Percentiles rank a stretch among this genome's conserved stretches.
These are phyloP conservation scores for Himalopsyche japonica DNA, from an alignment of 2,888 invertebrate species.

Conservation along the genomic window DNA sequence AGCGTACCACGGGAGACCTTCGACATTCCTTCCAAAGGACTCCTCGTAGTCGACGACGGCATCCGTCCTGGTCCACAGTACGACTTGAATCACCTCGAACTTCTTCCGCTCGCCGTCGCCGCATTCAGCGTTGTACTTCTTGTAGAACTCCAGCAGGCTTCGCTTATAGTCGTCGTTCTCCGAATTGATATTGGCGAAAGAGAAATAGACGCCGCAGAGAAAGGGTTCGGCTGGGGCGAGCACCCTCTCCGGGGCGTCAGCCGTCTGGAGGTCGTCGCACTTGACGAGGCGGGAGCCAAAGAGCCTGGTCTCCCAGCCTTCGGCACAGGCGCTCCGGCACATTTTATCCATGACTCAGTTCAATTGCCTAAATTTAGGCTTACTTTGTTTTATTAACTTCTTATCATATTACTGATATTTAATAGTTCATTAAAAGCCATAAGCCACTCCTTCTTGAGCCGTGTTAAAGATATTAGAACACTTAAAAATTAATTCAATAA, in stretches of 20 bases:
- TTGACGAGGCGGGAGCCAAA: conserved; percentile 62
- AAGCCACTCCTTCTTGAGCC: no score
- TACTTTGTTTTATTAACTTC: no score
- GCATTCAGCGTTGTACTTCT: conserved; percentile 46
- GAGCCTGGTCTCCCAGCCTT: conserved; percentile 65
- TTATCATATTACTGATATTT: no score
- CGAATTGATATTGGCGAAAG: conserved; percentile 70
- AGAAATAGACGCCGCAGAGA: conserved; percentile 69
- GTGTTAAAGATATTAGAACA: no score
- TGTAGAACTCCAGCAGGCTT: conserved; percentile 64
- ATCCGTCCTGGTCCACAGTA: conserved; percentile 68
- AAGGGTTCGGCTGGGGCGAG: conserved; percentile 57
- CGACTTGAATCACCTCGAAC: conserved; percentile 69
- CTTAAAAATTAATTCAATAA: no score
- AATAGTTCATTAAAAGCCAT: no score
- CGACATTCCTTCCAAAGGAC: conserved; percentile 64
- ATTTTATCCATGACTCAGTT: background rate
- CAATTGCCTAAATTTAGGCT: background rate
- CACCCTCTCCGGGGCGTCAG: conserved; percentile 46
- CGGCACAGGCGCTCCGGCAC: background rate
- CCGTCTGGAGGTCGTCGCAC: conserved; percentile 55
- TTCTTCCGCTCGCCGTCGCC: conserved; percentile 45
- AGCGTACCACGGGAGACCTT: conserved; percentile 72
- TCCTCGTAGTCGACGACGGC: conserved; percentile 68
- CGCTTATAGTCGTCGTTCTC: conserved; percentile 70